Evolutionary conservation across 2,113 vertebrate genomes (phyloP), one percentile per base, ranked within the genome.

Genomic region (Mus spicilegus): DNA sequence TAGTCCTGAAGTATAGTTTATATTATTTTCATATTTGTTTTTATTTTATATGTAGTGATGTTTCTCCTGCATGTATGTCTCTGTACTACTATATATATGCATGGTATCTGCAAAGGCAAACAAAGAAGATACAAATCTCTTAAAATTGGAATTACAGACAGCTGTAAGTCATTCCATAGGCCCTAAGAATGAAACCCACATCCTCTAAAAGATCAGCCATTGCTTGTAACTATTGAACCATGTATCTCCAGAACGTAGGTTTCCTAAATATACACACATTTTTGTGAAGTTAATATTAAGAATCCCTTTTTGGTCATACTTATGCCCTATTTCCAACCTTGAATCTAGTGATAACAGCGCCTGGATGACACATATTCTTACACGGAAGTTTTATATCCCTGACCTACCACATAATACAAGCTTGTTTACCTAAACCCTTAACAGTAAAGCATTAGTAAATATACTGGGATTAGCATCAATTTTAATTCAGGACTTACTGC

Each of bases 231-330:
- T 61, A 33, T 26, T 26, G 36, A 82, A 1, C 33, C 36, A n/a
- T 58, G 10, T 81, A 20, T 81, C 22, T 39, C 36, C 54, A 82
- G 3, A 56, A 33, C 54, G 19, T 91, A 70, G 4, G 13, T 92
- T 94, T 36, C 20, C 33, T 94, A 96, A 87, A 82, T 51, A 88
- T 17, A 8, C 7, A 46, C 24, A 39, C 94, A 82, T 90, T 65
- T 65, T 61, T 26, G 1, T 89, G 33, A 22, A 87, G 76, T 92
- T 56, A 92, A 82, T 93, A 92, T 78, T 90, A 86, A 92, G 9
- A 54, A 58, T 54, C 3, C 42, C 11, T 92, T 16, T 30, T 58
- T 65, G 51, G 22, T 56, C 33, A 24, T 19, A 6, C 2, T 2
- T 16, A 56, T 24, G 51, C 26, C 30, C 5, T 49, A 58, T n/a